Conservation (phyloP, 1,140 invertebrate genomes). For the Yoshiicerus persimilis region DNA sequence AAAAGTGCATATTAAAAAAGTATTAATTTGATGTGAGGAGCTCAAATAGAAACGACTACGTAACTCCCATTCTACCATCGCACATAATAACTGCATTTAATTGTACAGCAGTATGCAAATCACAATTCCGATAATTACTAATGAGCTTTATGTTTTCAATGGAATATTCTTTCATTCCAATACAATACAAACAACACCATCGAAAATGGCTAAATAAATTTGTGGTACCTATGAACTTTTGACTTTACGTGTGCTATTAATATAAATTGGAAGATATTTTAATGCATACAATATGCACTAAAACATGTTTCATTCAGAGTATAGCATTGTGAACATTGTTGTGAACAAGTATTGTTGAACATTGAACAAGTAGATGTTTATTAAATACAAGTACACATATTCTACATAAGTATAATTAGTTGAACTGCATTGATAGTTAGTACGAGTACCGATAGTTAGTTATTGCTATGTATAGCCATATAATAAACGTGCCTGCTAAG, state of each 20-base stretch:
- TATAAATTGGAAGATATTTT: background rate
- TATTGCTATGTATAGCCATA: background rate
- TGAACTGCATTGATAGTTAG: background rate
- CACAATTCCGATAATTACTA: background rate
- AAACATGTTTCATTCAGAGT: background rate
- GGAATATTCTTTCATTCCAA: background rate
- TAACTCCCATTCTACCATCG: too few relatives aligned
- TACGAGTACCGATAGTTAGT: background rate
- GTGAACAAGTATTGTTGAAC: background rate
- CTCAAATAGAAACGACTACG: background rate
- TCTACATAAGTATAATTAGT: background rate
- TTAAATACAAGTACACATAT: background rate
- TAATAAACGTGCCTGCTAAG: background rate
- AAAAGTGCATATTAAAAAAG: background rate
- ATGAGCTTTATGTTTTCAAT: background rate
- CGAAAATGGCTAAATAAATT: background rate
- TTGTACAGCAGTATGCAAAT: background rate
- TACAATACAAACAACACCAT: background rate
- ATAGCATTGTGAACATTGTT: too few relatives aligned
- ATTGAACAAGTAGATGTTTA: too few relatives aligned
- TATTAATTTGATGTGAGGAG: background rate
- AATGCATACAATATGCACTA: too few relatives aligned
- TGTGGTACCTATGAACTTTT: background rate
- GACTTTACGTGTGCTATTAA: background rate
- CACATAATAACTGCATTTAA: background rate